Base-by-base conservation (phyloP, 2,113 vertebrate genomes). In the Dendrocopos noguchii region DNA sequence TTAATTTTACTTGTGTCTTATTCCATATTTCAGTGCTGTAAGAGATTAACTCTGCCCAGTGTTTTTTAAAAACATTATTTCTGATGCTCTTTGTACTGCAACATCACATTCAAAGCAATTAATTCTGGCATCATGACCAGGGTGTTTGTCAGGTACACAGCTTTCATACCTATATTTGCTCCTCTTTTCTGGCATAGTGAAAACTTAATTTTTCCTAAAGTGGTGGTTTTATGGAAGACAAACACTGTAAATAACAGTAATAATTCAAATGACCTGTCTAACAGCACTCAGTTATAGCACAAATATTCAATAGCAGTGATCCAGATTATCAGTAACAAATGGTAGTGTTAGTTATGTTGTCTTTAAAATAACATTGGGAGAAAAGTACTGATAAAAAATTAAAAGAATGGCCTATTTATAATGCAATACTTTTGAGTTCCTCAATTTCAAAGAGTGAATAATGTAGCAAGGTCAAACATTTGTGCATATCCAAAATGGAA, bases 341-440 rank as follows among this genome's bases (percentile, higher is more conserved):
- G 16, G 44, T 36, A 65, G 73, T 94, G 24, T 78, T 92, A 94
- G 84, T 42, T 87, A 19, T 79, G 25, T 78, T 97, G 92, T 96
- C 82, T 96, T 96, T 90, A 87, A 94, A 93, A 84, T 86, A 95
- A 80, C 80, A 83, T 93, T 87, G 61, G 24, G 20, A 60, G 50
- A 96, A 97, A 97, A 93, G 56, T 83, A 72, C 39, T 65, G 57
- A 92, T 90, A 86, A 92, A 90, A 95, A 91, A 95, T 94, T 95
- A 78, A 94, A 85, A 91, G 42, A 91, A 22, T 34, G 65, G 27
- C 28, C 44, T 83, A 88, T 68, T 67, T 85, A 94, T 95, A 96
- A 94, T 92, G 74, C 79, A 84, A 93, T 74, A 89, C 66, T 91
- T 94, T 46, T 68, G 21, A 86, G 68, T 70, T 68, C 24, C 61